Percentiles rank a stretch among this genome's conserved stretches.
Conservation (phyloP, 37 sponge, comb jelly and placozoan species). For the Aplysina aerophoba region DNA sequence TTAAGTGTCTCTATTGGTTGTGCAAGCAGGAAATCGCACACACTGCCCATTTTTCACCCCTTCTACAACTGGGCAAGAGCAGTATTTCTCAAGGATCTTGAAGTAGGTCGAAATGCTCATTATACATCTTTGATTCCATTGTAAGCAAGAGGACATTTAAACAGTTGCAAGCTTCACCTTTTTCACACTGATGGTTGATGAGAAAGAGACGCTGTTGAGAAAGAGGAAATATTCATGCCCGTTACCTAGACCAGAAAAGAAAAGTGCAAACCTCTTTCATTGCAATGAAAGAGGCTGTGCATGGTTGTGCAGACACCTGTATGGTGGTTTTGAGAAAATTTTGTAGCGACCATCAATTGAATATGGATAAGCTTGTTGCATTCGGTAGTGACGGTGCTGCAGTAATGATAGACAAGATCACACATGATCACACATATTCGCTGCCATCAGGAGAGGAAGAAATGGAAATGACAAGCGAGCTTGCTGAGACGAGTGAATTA, state of each 20-base stretch:
- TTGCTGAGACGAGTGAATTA: too few species aligned
- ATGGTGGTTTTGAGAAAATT: too few species aligned
- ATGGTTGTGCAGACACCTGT: not conserved
- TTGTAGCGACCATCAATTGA: too few species aligned
- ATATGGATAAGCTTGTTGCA: slow-evolving; percentile 27
- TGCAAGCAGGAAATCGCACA: slow-evolving; percentile 4
- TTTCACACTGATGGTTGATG: not conserved
- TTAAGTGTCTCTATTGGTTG: too few species aligned
- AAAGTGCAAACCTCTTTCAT: not conserved
- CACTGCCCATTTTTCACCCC: not conserved
- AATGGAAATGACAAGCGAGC: too few species aligned
- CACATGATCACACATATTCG: too few species aligned
- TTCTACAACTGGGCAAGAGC: not conserved
- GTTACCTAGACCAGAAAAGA: not conserved
- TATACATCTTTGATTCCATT: too few species aligned
- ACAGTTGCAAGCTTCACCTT: not conserved
- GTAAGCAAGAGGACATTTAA: not conserved
- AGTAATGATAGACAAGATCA: slow-evolving; percentile 30
- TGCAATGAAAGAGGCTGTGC: not conserved
- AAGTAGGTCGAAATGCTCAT: not conserved
- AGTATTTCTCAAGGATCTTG: not conserved
- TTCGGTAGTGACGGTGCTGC: slow-evolving; percentile 39
- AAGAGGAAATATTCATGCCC: not conserved
- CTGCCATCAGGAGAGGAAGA: too few species aligned
- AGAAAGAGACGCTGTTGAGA: not conserved